Base-by-base conservation (phyloP, 2,888 invertebrate genomes). In the Orthosia incerta region DNA sequence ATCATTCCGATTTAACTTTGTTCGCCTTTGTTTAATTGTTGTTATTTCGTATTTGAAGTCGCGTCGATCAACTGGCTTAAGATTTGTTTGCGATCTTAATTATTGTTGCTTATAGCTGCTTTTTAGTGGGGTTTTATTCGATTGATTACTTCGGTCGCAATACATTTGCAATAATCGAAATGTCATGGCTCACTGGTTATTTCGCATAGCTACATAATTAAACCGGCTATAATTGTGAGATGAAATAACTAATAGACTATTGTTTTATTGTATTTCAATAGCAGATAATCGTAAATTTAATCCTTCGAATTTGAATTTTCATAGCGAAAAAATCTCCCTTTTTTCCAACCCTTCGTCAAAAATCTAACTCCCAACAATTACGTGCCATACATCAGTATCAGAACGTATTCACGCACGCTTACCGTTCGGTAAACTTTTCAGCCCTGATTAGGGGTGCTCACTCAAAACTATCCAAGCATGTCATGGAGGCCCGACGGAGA, bases 1-100 rank as follows among this genome's bases (percentile, higher is more conserved):
- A 93, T 93, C 90, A 89, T 86, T 83, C 84, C 89, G 89, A 92
- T 93, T 92, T 90, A 93, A 94, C 91, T 94, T 93, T 89, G 89
- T 89, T 90, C 86, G 85, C 88, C 87, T 89, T 89, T 89, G 89
- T 89, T 91, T 91, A 92, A 94, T 93, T 92, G 89, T 89, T 90
- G 88, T 91, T 91, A 90, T 90, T 91, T 90, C 82, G 86, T 84
- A 86, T 89, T 89, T 86, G 84, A 89, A 89, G 85, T 88, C 87
- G 77, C 80, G 80, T 87, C 80, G 78, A 86, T 86, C 87, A 86
- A 82, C 79, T 75, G 86, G 67, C 80, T 86, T 84, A 78, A 82
- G 84, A 84, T 86, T 86, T 86, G 81, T 87, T 86, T 86, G 79
- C 69, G 62, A 84, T 84, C 74, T 82, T 81, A 79, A 86, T 87